phyloP scores from a whole-genome alignment of 2,888 invertebrate species.

The Drosophila lutescens region DNA sequence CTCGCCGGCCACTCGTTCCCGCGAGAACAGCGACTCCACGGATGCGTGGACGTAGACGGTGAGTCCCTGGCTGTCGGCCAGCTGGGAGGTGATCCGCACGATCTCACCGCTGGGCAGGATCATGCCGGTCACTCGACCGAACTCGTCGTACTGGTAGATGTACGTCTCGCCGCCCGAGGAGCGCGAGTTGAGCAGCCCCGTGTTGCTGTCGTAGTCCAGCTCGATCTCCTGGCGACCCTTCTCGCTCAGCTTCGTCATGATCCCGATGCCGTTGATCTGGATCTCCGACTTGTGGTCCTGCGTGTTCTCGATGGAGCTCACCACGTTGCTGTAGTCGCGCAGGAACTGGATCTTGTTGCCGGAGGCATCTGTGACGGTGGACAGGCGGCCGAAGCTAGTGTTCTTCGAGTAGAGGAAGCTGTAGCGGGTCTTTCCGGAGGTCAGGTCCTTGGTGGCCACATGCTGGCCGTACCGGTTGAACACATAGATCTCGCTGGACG shows the following conservation, averaged over 20 bases:
- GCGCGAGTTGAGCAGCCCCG: conserved; percentile 93
- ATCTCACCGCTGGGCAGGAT: conserved; percentile 96
- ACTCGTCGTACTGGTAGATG: conserved; percentile 95
- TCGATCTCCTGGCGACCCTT: conserved; percentile 95
- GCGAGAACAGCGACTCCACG: conserved; percentile 86
- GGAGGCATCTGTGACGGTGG: conserved; percentile 96
- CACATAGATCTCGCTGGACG: conserved; percentile 96
- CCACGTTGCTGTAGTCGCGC: conserved; percentile 95
- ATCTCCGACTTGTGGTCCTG: conserved; percentile 96
- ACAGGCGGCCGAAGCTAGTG: conserved; percentile 96
- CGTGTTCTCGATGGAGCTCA: conserved; percentile 96
- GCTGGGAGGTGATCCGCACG: conserved; percentile 90
- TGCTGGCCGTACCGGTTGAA: conserved; percentile 98
- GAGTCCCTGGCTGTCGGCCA: conserved; percentile 91
- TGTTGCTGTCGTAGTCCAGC: conserved; percentile 95
- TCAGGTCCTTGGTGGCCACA: conserved; percentile 95
- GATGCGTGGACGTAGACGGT: conserved; percentile 89
- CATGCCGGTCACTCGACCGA: conserved; percentile 93
- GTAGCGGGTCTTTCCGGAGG: conserved; percentile 97
- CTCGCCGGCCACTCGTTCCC: conserved; percentile 85
- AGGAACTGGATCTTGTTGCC: conserved; percentile 96
- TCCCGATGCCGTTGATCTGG: conserved; percentile 96
- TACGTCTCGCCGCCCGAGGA: conserved; percentile 94
- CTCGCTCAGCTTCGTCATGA: conserved; percentile 93
- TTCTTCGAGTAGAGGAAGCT: conserved; percentile 98